Conservation (phyloP, 1,140 invertebrate genomes). For the Antheraea pernyi region DNA sequence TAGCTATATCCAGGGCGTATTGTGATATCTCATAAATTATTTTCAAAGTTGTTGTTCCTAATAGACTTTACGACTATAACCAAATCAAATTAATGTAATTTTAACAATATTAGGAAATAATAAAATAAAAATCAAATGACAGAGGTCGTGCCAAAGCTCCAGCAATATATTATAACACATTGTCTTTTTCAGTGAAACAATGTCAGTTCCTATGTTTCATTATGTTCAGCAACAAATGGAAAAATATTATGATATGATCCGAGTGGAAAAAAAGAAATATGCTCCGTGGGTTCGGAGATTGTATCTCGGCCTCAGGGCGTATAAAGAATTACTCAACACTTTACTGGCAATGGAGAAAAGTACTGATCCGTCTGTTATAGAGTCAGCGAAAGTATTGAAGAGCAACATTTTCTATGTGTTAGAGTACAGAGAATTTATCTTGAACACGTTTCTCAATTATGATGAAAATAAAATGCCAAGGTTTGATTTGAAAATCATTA, state of each 20-base stretch:
- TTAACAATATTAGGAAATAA: no score
- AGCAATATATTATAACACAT: background rate
- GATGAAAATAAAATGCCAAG: constrained; percentile 93
- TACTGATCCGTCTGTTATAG: constrained; percentile 83
- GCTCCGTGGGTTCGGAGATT: constrained; percentile 90
- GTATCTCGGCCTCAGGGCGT: constrained; percentile 86
- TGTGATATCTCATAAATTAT: no score
- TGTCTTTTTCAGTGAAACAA: constrained; percentile 86
- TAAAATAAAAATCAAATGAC: no score
- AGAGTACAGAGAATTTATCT: constrained; percentile 95
- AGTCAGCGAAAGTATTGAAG: constrained; percentile 91
- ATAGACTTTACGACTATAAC: no score
- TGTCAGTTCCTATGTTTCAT: constrained; percentile 94
- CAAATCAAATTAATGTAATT: no score
- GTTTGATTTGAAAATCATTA: constrained; percentile 73
- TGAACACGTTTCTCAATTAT: constrained; percentile 89
- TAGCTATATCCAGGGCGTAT: no score
- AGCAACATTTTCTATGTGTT: constrained; percentile 96
- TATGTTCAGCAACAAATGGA: constrained; percentile 96
- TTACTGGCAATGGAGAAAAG: constrained; percentile 90
- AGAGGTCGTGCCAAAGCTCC: no score
- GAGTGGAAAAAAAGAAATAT: constrained; percentile 92
- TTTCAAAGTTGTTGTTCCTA: no score
- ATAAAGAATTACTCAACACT: constrained; percentile 87
- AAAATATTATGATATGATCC: constrained; percentile 93